These are phyloP conservation scores for Tryphoninae sp. DNA, from an alignment of 2,888 invertebrate genomes.

Conservation along the genomic window DNA sequence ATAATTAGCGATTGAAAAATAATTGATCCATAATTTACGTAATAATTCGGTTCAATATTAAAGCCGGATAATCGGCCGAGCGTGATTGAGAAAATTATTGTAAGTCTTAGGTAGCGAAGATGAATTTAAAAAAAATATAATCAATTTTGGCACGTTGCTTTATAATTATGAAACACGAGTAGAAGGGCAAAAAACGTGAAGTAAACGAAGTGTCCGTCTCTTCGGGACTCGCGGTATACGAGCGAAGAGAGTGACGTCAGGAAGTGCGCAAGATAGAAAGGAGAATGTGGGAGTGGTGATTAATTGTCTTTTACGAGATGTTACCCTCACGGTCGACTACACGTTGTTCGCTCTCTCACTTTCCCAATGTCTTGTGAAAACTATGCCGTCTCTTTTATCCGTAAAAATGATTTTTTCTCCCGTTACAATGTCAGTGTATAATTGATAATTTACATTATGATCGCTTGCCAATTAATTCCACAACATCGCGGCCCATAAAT, in stretches of 20 bases:
- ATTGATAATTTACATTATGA: not conserved
- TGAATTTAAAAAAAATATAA: no score
- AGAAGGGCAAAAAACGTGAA: not conserved
- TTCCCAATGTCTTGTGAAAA: slow-evolving; percentile 22
- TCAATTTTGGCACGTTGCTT: no score
- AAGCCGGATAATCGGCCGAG: no score
- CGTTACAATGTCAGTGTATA: not conserved
- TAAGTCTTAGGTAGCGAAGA: no score
- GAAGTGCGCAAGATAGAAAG: slow-evolving; percentile 70
- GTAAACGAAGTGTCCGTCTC: slow-evolving; percentile 3
- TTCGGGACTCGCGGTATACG: slow-evolving; percentile 27
- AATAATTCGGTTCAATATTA: not conserved
- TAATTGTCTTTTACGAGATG: slow-evolving; percentile 68
- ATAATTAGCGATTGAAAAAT: slow-evolving; percentile 17
- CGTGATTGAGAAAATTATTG: no score
- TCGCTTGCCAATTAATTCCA: not conserved
- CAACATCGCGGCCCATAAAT: not conserved
- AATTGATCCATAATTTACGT: slow-evolving; percentile 10
- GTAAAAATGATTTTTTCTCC: not conserved
- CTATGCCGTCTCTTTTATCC: not conserved
- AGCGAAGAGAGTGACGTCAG: slow-evolving; percentile 62
- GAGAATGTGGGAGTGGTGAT: slow-evolving; percentile 74
- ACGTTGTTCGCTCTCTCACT: slow-evolving; percentile 42
- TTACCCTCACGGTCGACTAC: slow-evolving; percentile 50
- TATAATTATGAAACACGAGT: not conserved